Evolutionary conservation across 1,140 invertebrate genomes (phyloP).

Genomic region (Phocides pigmalion): DNA sequence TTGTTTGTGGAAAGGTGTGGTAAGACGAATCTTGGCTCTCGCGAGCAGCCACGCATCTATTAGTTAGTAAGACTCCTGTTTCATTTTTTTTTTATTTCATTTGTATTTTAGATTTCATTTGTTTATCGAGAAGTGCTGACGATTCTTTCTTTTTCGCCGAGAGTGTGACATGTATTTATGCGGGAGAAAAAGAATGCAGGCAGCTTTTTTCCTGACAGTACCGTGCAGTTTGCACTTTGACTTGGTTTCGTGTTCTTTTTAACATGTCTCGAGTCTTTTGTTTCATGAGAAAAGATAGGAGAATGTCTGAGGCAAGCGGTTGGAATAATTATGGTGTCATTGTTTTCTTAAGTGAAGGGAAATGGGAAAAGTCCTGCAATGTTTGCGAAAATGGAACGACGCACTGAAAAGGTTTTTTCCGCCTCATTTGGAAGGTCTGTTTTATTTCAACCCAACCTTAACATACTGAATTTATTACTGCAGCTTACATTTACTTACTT

Average conservation of each 20-base stretch:
- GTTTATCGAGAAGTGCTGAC: too few species aligned
- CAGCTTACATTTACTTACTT: too few species aligned
- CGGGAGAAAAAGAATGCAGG: conserved; percentile 34
- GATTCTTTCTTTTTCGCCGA: background rate
- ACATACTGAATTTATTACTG: background rate
- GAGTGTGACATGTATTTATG: background rate
- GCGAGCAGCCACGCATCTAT: too few species aligned
- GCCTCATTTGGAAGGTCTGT: conserved; percentile 8
- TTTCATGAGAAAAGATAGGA: conserved; percentile 33
- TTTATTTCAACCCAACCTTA: background rate
- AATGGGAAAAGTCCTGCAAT: conserved; percentile 12
- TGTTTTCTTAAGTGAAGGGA: conserved; percentile 31
- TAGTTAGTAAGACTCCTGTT: too few species aligned
- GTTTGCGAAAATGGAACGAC: conserved; percentile 11
- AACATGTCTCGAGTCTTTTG: conserved; percentile 33
- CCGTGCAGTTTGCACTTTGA: conserved; percentile 52
- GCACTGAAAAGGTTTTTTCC: conserved; percentile 14
- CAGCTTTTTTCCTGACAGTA: conserved; percentile 39
- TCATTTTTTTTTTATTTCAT: too few species aligned
- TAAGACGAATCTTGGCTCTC: too few species aligned
- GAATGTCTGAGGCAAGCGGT: conserved; percentile 32
- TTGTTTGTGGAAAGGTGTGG: too few species aligned
- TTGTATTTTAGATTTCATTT: too few species aligned
- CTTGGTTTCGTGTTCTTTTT: conserved; percentile 44
- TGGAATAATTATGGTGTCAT: conserved; percentile 30